Percentiles rank a stretch among this genome's conserved stretches.
Evolutionary conservation across 2,888 invertebrate genomes (phyloP).

Genomic region (Drosophila setosimentum): DNA sequence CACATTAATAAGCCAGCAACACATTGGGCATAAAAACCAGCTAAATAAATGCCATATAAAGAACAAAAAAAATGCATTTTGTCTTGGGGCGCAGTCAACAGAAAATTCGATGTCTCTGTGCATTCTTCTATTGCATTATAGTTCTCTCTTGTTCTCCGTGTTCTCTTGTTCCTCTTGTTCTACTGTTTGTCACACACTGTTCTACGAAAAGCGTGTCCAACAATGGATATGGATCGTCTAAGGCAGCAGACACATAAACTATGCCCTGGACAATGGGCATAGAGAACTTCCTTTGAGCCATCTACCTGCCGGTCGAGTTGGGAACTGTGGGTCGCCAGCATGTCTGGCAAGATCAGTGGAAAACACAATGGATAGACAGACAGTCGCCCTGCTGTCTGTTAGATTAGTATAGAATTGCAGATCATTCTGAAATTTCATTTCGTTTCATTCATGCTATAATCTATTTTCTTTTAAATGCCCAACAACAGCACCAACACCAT

Average conservation of each 20-base stretch:
- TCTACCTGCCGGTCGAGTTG: slow-evolving; percentile 56
- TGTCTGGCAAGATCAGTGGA: slow-evolving; percentile 74
- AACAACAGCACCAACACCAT: slow-evolving; percentile 47
- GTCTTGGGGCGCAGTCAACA: slow-evolving; percentile 67
- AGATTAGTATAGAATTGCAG: slow-evolving; percentile 80
- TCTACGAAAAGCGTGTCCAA: slow-evolving; percentile 77
- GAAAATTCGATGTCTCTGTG: slow-evolving; percentile 60
- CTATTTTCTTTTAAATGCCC: slow-evolving; percentile 77
- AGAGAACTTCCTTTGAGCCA: slow-evolving; percentile 66
- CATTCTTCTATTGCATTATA: slow-evolving; percentile 34
- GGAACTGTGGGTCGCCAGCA: slow-evolving; percentile 66
- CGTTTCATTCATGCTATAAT: slow-evolving; percentile 75
- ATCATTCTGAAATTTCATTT: slow-evolving; percentile 80
- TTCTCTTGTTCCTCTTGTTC: slow-evolving; percentile 54
- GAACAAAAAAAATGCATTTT: slow-evolving; percentile 49
- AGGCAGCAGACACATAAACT: slow-evolving; percentile 65
- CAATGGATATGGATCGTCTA: slow-evolving; percentile 56
- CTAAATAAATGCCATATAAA: slow-evolving; percentile 68
- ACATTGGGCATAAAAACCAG: slow-evolving; percentile 65
- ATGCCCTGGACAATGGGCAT: slow-evolving; percentile 68
- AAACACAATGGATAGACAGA: slow-evolving; percentile 44
- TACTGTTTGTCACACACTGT: slow-evolving; percentile 73
- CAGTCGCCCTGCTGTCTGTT: slow-evolving; percentile 61
- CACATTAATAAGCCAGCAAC: slow-evolving; percentile 78
- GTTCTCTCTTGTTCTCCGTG: slow-evolving; percentile 12